Base-by-base conservation (phyloP, 2,888 invertebrate genomes). In the Minunthozetes semirufus region DNA sequence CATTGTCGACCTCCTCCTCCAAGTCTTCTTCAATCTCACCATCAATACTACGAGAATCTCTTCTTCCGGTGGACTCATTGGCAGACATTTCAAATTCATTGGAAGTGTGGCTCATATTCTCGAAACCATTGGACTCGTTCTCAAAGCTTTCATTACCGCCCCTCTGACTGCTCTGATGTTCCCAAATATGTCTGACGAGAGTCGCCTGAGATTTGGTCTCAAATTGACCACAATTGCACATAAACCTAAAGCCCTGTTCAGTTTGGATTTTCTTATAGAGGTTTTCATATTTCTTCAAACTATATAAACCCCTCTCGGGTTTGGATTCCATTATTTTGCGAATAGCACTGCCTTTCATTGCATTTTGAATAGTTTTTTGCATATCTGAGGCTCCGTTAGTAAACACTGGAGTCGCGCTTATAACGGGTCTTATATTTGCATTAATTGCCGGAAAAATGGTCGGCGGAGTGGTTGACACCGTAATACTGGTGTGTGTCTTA, bases 141-240 rank as follows among this genome's bases (percentile, higher is more conserved):
- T 53, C 53, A 53, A 53, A 53, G 48, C 13, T 17, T 48, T 48
- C 48, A 48, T 48, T 33, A 8, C 33, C 33, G 33, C 4, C 33
- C 33, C 33, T 33, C 33, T 33, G 33, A 33, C 33, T n/a, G 19
- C 17, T 17, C 53, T 53, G n/a, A 19, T 53, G 53, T 53, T 53
- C 53, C 74, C 74, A 74, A 29, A 74, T 74, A 38, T 74, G 74
- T 25, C 74, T 61, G 1, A 74, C 68, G 29, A 74, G 66, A 19
- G 50, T 53, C n/a, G 68, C 50, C 42, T 74, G 74, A 22, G 68
- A 68, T 56, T 74, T 74, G 4, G 74, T 70, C n/a, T 61, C n/a
- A 38, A 68, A 74, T 3, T 42, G 22, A 1, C 29, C 17, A 19
- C 68, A 72, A 56, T 74, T 66, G 27, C 59, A 59, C 15, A 27